Base-by-base conservation (phyloP, 2,888 invertebrate genomes). In the Acleris sparsana region DNA sequence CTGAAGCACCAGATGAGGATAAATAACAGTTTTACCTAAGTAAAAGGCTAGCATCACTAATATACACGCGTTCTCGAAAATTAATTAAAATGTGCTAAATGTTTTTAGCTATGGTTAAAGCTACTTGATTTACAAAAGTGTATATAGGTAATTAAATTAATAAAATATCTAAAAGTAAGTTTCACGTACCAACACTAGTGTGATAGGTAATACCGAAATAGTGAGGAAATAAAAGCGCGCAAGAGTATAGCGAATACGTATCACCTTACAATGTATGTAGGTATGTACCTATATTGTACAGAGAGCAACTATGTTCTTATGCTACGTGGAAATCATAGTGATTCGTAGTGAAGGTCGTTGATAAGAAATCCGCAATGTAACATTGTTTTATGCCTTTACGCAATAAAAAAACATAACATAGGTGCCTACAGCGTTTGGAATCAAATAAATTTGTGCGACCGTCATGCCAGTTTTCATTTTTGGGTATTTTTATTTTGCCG, bases 291-390 rank as follows among this genome's bases (percentile, higher is more conserved):
- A 6, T 39, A 5, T 43, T 22, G 22, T 39, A 49, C 29, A 7
- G 44, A 61, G 39, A 61, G 44, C 25, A 39, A 62, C 61, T 51
- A 39, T 39, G 63, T 71, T 70, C 70, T 72, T 71, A 63, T 70
- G 72, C 72, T 74, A 73, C 69, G 70, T 69, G 69, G 68, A 71
- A 71, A 71, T 70, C 71, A 80, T 82, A 81, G 78, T 70, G 71
- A 71, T 72, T 72, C 70, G 70, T 70, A 79, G 80, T 83, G 90
- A 92, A 92, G 91, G 91, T 87, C 87, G 81, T 75, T 85, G 92
- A 92, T 92, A 92, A 92, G 89, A 85, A 89, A 86, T 84, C 83
- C 79, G 81, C 82, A 84, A 82, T 83, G 82, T 84, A 83, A 84
- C 82, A 81, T 80, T 84, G 79, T 77, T 76, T 80, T 77, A 75